Conservation (phyloP, 2,797 vertebrate species). For the Austrolebias charrua region DNA sequence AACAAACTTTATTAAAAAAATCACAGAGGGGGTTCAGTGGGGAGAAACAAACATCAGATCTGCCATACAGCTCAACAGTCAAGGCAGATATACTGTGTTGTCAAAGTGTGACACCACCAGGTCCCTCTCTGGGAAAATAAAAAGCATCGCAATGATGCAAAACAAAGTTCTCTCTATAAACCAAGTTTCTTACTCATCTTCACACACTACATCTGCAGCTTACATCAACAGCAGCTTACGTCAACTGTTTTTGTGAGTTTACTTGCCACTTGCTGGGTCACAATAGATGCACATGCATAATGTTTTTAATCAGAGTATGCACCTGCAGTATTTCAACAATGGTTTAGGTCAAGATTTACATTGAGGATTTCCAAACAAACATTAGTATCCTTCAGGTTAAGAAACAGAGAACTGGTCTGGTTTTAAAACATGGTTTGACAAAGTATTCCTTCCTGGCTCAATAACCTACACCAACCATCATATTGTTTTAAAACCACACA, state of each 20-base stretch:
- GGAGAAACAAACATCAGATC: slow-evolving; percentile 59
- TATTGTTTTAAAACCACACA: no score
- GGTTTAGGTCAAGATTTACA: neutral
- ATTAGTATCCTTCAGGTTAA: no score
- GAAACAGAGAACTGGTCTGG: no score
- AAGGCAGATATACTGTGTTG: slow-evolving; percentile 57
- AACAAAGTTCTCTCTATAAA: slow-evolving; percentile 40
- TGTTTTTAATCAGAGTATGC: slow-evolving; percentile 21
- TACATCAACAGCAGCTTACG: no score
- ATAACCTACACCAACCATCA: no score
- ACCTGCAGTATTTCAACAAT: neutral
- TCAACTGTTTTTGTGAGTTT: slow-evolving; percentile 36
- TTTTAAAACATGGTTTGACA: no score
- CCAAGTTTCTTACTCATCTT: slow-evolving; percentile 17
- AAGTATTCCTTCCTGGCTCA: no score
- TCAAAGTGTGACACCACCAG: slow-evolving; percentile 61
- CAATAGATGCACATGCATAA: slow-evolving; percentile 49
- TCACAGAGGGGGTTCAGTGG: slow-evolving; percentile 40
- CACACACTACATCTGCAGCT: slow-evolving; percentile 15
- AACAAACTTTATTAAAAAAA: slow-evolving; percentile 68
- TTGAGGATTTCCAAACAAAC: neutral
- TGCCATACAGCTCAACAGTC: slow-evolving; percentile 68
- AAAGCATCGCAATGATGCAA: slow-evolving; percentile 48
- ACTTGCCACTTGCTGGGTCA: neutral
- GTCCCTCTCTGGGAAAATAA: slow-evolving; percentile 60